phyloP scores from a whole-genome alignment of 2,113 vertebrate species.

The Rhynchomys soricoides region DNA sequence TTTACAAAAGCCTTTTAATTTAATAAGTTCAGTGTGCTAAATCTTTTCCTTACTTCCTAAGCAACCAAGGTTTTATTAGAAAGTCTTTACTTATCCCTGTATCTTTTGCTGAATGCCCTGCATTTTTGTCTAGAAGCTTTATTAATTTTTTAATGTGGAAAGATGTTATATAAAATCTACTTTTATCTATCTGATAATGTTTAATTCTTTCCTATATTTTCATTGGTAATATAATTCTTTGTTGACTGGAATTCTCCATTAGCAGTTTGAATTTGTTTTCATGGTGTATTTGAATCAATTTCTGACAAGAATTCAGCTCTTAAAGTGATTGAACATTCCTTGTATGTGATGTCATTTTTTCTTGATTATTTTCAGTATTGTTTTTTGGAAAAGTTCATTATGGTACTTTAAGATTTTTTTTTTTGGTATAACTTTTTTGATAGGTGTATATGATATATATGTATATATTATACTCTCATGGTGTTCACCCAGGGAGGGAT shows the following conservation, averaged over 20 bases:
- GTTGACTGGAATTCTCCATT: neutral
- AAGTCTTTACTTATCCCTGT: neutral
- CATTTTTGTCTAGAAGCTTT: neutral
- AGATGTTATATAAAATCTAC: neutral
- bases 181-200: neutral
- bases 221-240: neutral
- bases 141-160: neutral
- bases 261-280: neutral
- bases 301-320: neutral
- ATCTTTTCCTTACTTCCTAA: neutral
- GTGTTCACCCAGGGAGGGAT: no score
- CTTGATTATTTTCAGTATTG: neutral
- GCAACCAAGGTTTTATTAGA: neutral
- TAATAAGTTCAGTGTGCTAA: neutral
- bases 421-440: neutral
- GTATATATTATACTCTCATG: no score
- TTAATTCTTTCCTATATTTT: neutral
- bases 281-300: neutral
- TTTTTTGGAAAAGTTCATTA: neutral
- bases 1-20: neutral
- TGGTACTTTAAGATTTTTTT: neutral
- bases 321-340: neutral
- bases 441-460: neutral
- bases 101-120: neutral
- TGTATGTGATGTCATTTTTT: neutral